Base-by-base conservation (phyloP, 2,797 vertebrate species). In the Gastrophryne carolinensis region DNA sequence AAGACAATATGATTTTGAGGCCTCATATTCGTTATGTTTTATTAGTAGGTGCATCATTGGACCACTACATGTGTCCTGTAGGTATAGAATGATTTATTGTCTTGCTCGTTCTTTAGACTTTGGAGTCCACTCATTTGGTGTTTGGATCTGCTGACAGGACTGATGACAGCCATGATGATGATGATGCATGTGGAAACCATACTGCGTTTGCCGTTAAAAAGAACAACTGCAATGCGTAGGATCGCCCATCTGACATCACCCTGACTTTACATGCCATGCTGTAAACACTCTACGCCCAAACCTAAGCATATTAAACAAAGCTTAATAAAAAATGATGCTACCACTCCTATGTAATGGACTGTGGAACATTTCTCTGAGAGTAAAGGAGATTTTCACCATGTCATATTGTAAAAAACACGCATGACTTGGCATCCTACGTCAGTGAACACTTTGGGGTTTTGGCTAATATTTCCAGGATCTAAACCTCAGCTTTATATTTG, bases 401-500 rank as follows among this genome's bases (percentile, higher is more conserved):
- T 75, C 50, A 74, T 58, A 37, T 50, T 49, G n/a, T 26, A 58
- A 29, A 86, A 87, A 85, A 83, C 82, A 82, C 84, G 73, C 82
- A 32, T 10, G 24, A 64, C 76, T 76, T 79, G 11, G 4, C 73
- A 66, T 72, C 47, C 24, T 47, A 49, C 0, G 0, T 71, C 2
- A 50, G 47, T 52, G 53, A 47, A 67, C 60, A 88, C 32, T 24
- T 78, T 83, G 76, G 83, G 78, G 83, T 86, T 90, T 87, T 85
- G 35, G 84, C 84, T 89, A 87, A 50, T 84, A 82, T 85, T 91
- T 81, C 19, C 69, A 19, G 70, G n/a, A 79, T 72, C 63, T 3
- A 24, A 62, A 85, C 53, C 88, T 84, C 84, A 88, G 57, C 87
- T 86, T 86, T 74, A 88, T 87, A 83, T 85, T 88, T 87, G 79